Evolutionary conservation across 2,888 invertebrate genomes (phyloP).

Genomic region (Apeira syringaria): DNA sequence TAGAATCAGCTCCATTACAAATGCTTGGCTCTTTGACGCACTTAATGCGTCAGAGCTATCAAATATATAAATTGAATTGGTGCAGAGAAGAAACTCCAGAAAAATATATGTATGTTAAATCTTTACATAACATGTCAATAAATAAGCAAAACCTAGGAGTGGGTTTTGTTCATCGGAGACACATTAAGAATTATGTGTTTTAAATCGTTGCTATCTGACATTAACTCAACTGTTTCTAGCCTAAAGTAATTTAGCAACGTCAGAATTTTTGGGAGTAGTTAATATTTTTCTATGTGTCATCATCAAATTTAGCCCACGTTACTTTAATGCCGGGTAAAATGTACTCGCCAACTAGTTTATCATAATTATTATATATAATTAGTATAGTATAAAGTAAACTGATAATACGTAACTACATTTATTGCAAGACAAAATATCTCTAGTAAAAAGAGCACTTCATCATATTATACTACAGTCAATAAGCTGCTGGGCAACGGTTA

Average conservation of each 20-base stretch:
- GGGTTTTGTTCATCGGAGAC: background rate
- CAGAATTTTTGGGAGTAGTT: too few relatives aligned
- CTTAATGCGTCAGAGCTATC: slow-evolving; percentile 19
- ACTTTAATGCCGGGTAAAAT: too few relatives aligned
- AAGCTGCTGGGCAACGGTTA: too few relatives aligned
- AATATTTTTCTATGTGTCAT: too few relatives aligned
- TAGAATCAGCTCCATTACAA: slow-evolving; percentile 25
- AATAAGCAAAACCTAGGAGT: slow-evolving; percentile 13
- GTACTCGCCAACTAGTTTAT: too few relatives aligned
- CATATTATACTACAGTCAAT: too few relatives aligned
- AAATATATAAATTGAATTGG: slow-evolving; percentile 24
- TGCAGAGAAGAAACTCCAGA: slow-evolving; percentile 9
- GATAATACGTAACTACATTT: too few relatives aligned
- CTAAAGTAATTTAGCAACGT: background rate
- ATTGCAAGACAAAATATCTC: too few relatives aligned
- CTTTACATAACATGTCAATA: slow-evolving; percentile 15
- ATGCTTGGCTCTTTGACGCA: slow-evolving; percentile 27
- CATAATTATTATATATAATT: too few relatives aligned
- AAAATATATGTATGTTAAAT: background rate
- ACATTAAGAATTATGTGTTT: slow-evolving; percentile 2
- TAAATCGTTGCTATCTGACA: slow-evolving; percentile 7
- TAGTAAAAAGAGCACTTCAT: too few relatives aligned
- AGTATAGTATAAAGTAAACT: too few relatives aligned
- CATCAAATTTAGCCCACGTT: too few relatives aligned
- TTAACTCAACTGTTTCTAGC: background rate